Evolutionary conservation across 2,113 vertebrate genomes (phyloP).

Genomic region (Sinocyclocheilus maitianheensis): DNA sequence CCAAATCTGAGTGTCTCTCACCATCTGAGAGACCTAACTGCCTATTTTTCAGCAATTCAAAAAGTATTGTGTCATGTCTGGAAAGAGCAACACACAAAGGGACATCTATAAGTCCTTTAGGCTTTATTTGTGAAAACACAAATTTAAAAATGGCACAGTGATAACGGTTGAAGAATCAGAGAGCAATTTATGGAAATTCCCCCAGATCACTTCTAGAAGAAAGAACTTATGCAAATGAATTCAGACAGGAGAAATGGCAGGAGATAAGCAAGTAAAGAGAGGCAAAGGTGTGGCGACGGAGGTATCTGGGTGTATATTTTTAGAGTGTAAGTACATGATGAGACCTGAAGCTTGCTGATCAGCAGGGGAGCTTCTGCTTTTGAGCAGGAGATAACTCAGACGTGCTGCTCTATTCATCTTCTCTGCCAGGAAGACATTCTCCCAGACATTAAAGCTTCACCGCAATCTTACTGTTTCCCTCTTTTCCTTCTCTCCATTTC

Average conservation of each 20-base stretch:
- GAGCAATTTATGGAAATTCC: conserved; percentile 14
- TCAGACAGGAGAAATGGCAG: conserved; percentile 3
- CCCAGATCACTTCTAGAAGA: conserved; percentile 11
- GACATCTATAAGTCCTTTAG: no score
- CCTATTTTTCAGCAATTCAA: background rate
- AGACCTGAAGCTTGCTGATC: conserved; percentile 45
- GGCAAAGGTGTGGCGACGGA: background rate
- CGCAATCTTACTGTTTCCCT: background rate
- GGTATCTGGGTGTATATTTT: conserved; percentile 48
- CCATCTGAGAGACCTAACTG: background rate
- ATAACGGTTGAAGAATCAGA: background rate
- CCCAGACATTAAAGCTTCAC: conserved; percentile 45
- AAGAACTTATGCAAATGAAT: conserved; percentile 5
- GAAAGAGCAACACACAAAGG: background rate
- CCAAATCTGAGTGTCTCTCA: background rate
- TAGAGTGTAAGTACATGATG: conserved; percentile 41
- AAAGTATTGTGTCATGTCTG: background rate
- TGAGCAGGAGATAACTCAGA: conserved; percentile 51
- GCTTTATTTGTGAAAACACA: background rate
- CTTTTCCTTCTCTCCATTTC: background rate
- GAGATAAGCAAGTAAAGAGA: conserved; percentile 28
- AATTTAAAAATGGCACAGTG: background rate
- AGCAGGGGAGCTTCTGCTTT: conserved; percentile 48
- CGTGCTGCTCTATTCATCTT: conserved; percentile 53
- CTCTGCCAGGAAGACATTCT: conserved; percentile 22